Base-by-base conservation (phyloP, 1,140 invertebrate species). In the Cherax destructor region DNA sequence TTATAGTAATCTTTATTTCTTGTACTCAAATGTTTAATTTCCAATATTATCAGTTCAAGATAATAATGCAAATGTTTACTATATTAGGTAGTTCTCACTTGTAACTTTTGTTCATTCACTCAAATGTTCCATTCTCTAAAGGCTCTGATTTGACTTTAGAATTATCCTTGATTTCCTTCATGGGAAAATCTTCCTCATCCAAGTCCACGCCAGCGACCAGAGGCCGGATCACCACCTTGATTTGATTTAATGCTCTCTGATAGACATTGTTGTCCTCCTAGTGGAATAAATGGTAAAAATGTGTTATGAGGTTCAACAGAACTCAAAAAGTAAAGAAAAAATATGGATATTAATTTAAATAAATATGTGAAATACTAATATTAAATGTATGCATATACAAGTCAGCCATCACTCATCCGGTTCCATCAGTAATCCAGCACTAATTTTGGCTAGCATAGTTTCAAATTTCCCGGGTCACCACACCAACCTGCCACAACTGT, bases 261-360 rank as follows among this genome's bases (percentile, higher is more conserved):
- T 92, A 92, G 3, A 90, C 88, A 59, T 88, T 85, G 89, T 92
- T 92, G 50, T 92, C 92, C 76, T 92, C 92, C 92, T 92, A 89
- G 81, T 50, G 1, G 78, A 7, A 50, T 30, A 83, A 87, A 74
- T 6, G 30, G 30, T 41, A 74, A 74, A 30, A 56, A 41, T 41
- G 30, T 41, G 30, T 41, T 41, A 41, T 41, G 30, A 41, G 30
- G 30, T 41, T 41, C 30, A 41, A 41, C 0, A 2, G 30, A 41
- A 41, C 5, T 69, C 13, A 69, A 18, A 18, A 69, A 69, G 21
- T 69, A 69, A 69, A 69, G 16, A 59, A 59, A 10, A 59, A 10
- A 59, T 59, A 59, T 76, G 9, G 5, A 2, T 76, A 76, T 69
- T 16, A 13, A 69, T n/a, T 13, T 13, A 13, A 16, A 69, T n/a